Evolutionary conservation across 2,113 vertebrate genomes (phyloP).

Genomic region (Ameiurus melas): DNA sequence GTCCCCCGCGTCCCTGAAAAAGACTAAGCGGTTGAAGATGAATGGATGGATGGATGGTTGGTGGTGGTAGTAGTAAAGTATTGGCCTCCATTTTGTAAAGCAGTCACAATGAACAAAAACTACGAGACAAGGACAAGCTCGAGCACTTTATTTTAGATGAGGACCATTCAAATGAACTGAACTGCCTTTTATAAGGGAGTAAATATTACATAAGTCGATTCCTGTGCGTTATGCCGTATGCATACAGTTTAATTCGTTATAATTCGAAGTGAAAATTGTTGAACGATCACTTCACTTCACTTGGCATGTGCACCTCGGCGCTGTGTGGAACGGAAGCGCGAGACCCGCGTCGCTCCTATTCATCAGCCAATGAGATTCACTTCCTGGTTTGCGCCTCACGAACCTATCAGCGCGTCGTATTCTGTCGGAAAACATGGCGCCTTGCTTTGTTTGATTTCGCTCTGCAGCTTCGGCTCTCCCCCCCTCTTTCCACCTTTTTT

Average conservation of each 20-base stretch:
- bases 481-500: neutral
- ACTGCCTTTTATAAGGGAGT: neutral
- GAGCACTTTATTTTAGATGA: neutral
- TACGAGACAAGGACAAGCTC: too few species aligned
- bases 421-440: constrained; percentile 37
- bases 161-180: neutral
- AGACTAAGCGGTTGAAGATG: too few species aligned
- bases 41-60: too few species aligned
- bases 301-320: neutral
- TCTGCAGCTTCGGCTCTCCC: neutral
- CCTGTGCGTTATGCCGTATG: neutral
- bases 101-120: neutral
- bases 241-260: neutral
- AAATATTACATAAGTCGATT: neutral
- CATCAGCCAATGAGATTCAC: constrained; percentile 9
- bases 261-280: neutral
- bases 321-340: neutral
- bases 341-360: neutral
- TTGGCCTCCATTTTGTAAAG: neutral
- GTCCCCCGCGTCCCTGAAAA: too few species aligned
- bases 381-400: neutral
- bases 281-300: neutral
- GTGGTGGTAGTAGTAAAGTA: too few species aligned
- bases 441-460: constrained; percentile 39
- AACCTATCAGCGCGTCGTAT: constrained; percentile 17